A percentile compares a stretch with the other conserved stretches of the same genome.
Conservation (phyloP, 2,888 invertebrate genomes). For the Dryobotodes eremita region DNA sequence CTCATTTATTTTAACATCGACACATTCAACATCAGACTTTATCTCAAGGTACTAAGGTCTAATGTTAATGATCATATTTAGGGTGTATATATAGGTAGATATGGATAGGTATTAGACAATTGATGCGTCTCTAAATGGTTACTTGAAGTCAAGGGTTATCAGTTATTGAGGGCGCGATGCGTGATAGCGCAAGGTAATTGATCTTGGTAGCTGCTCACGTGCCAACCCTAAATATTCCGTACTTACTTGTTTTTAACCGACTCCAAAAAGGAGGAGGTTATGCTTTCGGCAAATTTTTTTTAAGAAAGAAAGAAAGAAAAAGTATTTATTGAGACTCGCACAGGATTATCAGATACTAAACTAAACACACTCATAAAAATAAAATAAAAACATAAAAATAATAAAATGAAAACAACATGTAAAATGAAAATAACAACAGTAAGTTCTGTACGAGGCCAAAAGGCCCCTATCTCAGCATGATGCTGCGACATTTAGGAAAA, state of each 20-base stretch:
- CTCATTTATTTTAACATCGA: background rate
- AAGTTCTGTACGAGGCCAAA: too few species aligned
- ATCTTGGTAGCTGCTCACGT: conserved; percentile 44
- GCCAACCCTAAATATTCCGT: conserved; percentile 33
- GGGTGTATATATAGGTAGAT: conserved; percentile 25
- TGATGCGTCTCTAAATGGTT: conserved; percentile 58
- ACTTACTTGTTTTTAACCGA: background rate
- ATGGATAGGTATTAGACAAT: conserved; percentile 32
- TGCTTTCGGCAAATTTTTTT: background rate
- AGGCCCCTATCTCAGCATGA: too few species aligned
- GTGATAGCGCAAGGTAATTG: conserved; percentile 56
- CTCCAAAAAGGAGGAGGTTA: background rate
- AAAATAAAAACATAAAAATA: too few species aligned
- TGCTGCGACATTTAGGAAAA: too few species aligned
- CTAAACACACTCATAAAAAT: too few species aligned
- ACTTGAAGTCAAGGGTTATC: conserved; percentile 49
- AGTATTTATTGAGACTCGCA: too few species aligned
- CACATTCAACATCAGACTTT: conserved; percentile 17
- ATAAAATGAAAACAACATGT: too few species aligned
- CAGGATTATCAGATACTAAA: too few species aligned
- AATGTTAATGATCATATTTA: conserved; percentile 1
- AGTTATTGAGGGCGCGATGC: conserved; percentile 54
- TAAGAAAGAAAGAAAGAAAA: too few species aligned
- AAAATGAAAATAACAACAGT: too few species aligned
- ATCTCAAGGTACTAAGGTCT: conserved; percentile 4